phyloP scores from a whole-genome alignment of 2,797 vertebrate species.

The Artibeus jamaicensis region DNA sequence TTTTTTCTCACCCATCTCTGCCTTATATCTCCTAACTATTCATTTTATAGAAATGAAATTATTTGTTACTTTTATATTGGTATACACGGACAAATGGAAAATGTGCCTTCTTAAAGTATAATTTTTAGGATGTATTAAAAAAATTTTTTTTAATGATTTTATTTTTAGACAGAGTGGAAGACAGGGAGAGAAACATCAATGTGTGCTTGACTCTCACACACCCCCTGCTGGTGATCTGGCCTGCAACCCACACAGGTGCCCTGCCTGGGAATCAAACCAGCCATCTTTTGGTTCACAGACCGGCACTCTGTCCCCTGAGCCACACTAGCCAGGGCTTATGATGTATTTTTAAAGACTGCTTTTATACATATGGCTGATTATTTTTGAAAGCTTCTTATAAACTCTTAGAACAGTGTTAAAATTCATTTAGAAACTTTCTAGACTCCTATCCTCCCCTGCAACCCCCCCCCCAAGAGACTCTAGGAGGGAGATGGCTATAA shows the following conservation, averaged over 20 bases:
- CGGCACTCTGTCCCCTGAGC: too few species aligned
- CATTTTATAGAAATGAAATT: background rate
- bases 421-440: background rate
- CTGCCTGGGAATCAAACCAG: too few species aligned
- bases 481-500: background rate
- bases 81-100: background rate
- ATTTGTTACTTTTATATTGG: background rate
- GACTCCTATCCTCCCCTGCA: background rate
- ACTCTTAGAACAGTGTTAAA: background rate
- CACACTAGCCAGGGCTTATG: background rate
- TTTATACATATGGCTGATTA: background rate
- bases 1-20: background rate
- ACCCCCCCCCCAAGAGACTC: background rate
- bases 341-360: background rate
- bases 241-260: too few species aligned
- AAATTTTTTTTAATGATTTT: background rate
- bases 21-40: background rate
- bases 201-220: too few species aligned
- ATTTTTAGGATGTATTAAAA: background rate
- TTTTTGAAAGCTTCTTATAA: constrained; percentile 34
- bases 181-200: too few species aligned
- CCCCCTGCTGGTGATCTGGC: too few species aligned
- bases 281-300: too few species aligned
- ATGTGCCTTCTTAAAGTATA: background rate
- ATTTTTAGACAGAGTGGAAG: too few species aligned